A percentile compares a stretch with the other conserved stretches of the same genome.
These are phyloP conservation scores for Ictalurus furcatus DNA, from an alignment of 2,113 vertebrate genomes.

Conservation along the genomic window DNA sequence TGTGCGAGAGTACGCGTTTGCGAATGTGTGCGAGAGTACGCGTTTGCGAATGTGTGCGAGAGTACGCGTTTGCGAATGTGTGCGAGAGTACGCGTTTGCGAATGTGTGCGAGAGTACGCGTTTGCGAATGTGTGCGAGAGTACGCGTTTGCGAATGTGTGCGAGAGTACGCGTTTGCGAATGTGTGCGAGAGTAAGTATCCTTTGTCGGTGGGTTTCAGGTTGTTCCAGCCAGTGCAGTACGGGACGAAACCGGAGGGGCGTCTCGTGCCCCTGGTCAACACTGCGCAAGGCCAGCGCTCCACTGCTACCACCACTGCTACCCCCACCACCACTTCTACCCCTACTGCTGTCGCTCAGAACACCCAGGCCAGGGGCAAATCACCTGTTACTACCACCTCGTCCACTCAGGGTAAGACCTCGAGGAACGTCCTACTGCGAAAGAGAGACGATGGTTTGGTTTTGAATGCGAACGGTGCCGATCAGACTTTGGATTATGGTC, in stretches of 20 bases:
- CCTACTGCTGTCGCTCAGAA: constrained; percentile 67
- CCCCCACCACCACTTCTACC: constrained; percentile 59
- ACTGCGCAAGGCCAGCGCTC: constrained; percentile 68
- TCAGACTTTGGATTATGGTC: neutral
- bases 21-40: too few species aligned
- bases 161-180: too few species aligned
- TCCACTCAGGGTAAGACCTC: constrained; percentile 79
- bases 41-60: too few species aligned
- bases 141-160: too few species aligned
- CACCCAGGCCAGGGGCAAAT: constrained; percentile 79
- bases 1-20: too few species aligned
- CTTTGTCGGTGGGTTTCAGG: constrained; percentile 61
- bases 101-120: too few species aligned
- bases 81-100: too few species aligned
- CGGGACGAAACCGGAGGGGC: constrained; percentile 89
- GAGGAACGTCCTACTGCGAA: neutral
- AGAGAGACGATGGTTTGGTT: neutral
- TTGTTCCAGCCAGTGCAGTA: constrained; percentile 90
- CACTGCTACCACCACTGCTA: constrained; percentile 62
- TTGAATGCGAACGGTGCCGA: neutral
- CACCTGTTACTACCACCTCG: constrained; percentile 75
- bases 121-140: too few species aligned
- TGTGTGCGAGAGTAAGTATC: too few species aligned
- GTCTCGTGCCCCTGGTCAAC: constrained; percentile 76
- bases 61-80: too few species aligned